phyloP scores from a whole-genome alignment of 2,797 vertebrate genomes.

The Lacerta bilineata region DNA sequence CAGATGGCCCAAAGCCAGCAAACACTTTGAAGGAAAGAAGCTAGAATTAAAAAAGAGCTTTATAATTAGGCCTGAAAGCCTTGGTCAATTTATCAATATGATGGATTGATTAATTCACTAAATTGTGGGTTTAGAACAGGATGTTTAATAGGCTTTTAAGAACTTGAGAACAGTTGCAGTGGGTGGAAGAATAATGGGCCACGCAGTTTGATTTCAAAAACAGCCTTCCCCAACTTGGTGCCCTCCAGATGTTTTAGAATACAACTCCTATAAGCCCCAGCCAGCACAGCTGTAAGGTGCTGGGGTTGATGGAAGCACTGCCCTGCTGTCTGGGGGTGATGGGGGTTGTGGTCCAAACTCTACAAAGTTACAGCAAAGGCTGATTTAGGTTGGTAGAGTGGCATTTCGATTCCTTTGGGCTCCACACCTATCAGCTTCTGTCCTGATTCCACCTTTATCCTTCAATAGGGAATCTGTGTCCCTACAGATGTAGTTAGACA shows the following conservation, averaged over 20 bases:
- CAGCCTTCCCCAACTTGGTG: not conserved
- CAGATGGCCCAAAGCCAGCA: constrained; percentile 9
- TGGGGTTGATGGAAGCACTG: too few relatives aligned
- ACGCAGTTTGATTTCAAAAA: not conserved
- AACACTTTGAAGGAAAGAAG: not conserved
- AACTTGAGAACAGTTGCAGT: not conserved
- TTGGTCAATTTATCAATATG: constrained; percentile 30
- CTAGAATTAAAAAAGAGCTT: not conserved
- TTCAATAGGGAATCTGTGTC: too few relatives aligned
- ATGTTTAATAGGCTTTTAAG: constrained; percentile 14
- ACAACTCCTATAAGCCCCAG: not conserved
- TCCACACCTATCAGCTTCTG: not conserved
- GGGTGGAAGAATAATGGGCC: not conserved
- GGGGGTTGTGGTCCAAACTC: not conserved
- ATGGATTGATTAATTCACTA: constrained; percentile 36
- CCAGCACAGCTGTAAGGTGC: too few relatives aligned
- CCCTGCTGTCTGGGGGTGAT: not conserved
- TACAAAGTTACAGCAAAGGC: not conserved
- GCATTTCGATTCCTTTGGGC: too few relatives aligned
- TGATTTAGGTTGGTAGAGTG: too few relatives aligned
- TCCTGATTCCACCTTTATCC: not conserved
- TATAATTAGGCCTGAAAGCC: constrained; percentile 32
- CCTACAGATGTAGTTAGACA: too few relatives aligned
- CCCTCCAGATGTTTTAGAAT: too few relatives aligned
- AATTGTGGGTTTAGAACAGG: constrained; percentile 5